Evolutionary conservation across 2,888 invertebrate species (phyloP).

Genomic region (Drosophila multiciliata): DNA sequence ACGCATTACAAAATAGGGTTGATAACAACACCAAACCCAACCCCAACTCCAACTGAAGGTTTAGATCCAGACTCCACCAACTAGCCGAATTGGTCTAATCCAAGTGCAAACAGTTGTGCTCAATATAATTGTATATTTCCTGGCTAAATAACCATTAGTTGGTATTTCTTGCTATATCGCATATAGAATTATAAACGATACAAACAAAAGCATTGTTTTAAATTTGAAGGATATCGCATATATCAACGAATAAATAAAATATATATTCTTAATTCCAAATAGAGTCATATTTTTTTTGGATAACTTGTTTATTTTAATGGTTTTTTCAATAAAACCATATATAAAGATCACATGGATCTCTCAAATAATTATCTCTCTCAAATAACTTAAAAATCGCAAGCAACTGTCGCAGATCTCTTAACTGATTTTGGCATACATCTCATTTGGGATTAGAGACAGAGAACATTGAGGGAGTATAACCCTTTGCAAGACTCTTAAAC

Average conservation of each 20-base stretch:
- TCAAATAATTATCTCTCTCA: not conserved
- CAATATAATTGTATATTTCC: not conserved
- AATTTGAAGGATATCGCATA: not conserved
- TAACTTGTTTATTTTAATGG: not conserved
- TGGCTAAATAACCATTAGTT: no score
- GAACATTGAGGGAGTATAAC: not conserved
- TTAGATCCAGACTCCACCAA: not conserved
- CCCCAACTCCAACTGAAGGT: not conserved
- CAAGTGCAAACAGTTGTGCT: not conserved
- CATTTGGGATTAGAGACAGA: not conserved
- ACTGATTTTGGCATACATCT: not conserved
- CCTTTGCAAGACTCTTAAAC: not conserved
- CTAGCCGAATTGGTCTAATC: slow-evolving; percentile 31
- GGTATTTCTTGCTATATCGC: no score
- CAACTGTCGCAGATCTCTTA: not conserved
- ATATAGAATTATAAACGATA: no score
- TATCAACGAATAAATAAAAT: not conserved
- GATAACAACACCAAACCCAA: slow-evolving; percentile 9
- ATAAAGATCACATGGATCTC: not conserved
- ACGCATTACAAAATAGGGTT: slow-evolving; percentile 37
- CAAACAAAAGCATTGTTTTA: no score
- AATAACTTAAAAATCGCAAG: not conserved
- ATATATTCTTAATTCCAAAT: not conserved
- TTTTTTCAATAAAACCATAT: not conserved
- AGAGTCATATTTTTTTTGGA: not conserved